Evolutionary conservation across 2,888 invertebrate species (phyloP).

Genomic region (Ctenicera cuprea): DNA sequence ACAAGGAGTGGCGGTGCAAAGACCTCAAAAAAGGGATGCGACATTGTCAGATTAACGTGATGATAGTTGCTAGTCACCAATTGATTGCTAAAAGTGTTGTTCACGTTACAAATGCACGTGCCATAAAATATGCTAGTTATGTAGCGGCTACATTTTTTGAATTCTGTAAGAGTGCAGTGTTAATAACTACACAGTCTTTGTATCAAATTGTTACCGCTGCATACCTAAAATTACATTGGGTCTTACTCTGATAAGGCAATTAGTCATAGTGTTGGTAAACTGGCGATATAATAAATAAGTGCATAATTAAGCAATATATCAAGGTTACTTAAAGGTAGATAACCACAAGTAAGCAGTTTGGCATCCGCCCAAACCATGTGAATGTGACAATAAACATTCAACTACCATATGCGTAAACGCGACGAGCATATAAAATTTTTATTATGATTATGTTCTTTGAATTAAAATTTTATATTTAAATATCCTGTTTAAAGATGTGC

Average conservation of each 20-base stretch:
- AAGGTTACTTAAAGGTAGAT: constrained; percentile 56
- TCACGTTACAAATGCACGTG: constrained; percentile 36
- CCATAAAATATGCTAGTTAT: constrained; percentile 26
- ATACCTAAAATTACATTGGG: neutral
- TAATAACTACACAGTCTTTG: constrained; percentile 1
- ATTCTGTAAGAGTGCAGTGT: neutral
- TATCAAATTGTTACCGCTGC: neutral
- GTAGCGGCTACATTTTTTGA: constrained; percentile 5
- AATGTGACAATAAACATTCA: constrained; percentile 65
- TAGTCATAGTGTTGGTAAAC: constrained; percentile 16
- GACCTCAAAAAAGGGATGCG: constrained; percentile 39
- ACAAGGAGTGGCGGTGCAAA: constrained; percentile 35
- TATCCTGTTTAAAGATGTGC: constrained; percentile 9
- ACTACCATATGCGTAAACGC: constrained; percentile 60
- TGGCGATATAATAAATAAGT: constrained; percentile 21
- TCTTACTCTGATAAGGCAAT: neutral
- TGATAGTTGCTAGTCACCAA: constrained; percentile 22
- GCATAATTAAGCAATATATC: constrained; percentile 42
- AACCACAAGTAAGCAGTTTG: constrained; percentile 62
- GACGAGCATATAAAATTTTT: constrained; percentile 62
- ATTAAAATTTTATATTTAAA: constrained; percentile 50
- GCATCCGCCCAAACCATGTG: constrained; percentile 63
- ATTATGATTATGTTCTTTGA: constrained; percentile 60
- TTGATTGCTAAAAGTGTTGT: constrained; percentile 38
- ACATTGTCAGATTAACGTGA: constrained; percentile 42